Evolutionary conservation across 1,140 invertebrate species (phyloP).

Genomic region (Sipha flava): DNA sequence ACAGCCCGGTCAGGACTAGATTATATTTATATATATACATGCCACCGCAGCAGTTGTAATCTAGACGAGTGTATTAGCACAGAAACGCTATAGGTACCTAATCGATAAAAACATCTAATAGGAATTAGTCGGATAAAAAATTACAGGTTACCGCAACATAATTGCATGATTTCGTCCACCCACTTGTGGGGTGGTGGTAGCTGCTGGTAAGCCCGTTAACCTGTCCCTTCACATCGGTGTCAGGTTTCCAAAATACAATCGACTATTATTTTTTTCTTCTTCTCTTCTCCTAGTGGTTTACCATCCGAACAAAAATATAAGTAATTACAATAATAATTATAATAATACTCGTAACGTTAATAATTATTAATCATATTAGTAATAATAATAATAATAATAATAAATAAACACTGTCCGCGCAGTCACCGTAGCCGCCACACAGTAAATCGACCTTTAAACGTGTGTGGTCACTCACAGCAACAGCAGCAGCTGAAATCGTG

Average conservation of each 20-base stretch:
- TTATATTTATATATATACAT: no score
- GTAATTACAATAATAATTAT: no score
- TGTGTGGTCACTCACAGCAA: constrained; percentile 16
- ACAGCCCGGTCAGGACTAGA: background rate
- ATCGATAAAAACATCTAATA: background rate
- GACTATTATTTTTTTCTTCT: background rate
- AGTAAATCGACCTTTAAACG: background rate
- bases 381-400: no score
- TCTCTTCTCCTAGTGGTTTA: background rate
- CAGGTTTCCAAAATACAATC: constrained; percentile 15
- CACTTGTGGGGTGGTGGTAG: background rate
- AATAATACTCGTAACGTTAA: no score
- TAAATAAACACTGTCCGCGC: background rate
- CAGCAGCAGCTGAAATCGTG: background rate
- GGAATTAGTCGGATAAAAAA: constrained; percentile 2
- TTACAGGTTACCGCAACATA: constrained; percentile 23
- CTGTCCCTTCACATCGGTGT: constrained; percentile 6
- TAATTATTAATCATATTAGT: no score
- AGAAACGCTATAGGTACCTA: background rate
- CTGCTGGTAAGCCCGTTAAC: background rate
- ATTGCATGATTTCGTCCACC: constrained; percentile 18
- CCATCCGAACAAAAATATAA: background rate
- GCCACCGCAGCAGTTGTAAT: background rate
- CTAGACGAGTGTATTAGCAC: background rate
- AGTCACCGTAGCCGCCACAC: background rate